These are phyloP conservation scores for Drosophila pachea DNA, from an alignment of 1,140 invertebrate genomes.

Conservation along the genomic window DNA sequence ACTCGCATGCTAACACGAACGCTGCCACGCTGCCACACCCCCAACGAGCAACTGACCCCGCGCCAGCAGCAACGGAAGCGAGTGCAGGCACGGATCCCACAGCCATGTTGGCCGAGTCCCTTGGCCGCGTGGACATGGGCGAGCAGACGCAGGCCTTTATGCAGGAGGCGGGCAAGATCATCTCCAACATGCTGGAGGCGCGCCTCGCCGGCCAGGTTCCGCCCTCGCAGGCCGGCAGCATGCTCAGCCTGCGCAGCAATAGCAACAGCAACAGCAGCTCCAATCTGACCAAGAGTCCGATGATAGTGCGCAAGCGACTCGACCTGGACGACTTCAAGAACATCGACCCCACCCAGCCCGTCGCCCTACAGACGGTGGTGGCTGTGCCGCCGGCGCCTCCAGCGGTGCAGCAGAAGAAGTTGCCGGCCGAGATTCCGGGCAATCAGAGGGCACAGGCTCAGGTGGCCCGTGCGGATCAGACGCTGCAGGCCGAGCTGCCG, in stretches of 20 bases:
- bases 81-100: too few relatives aligned
- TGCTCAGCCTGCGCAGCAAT: conserved; percentile 65
- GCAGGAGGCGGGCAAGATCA: conserved; percentile 74
- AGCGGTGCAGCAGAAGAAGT: background rate
- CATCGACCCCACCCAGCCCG: conserved; percentile 65
- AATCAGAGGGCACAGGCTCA: conserved; percentile 48
- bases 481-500: conserved; percentile 54
- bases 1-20: conserved; percentile 42
- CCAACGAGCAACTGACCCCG: conserved; percentile 42
- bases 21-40: conserved; percentile 46
- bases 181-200: conserved; percentile 73
- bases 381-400: conserved; percentile 34
- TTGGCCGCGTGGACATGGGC: conserved; percentile 69
- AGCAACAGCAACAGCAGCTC: conserved; percentile 51
- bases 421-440: conserved; percentile 10
- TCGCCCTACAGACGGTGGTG: conserved; percentile 59
- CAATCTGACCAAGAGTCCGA: conserved; percentile 69
- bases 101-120: conserved; percentile 63
- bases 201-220: conserved; percentile 49
- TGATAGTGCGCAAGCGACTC: conserved; percentile 68
- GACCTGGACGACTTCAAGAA: conserved; percentile 72
- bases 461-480: conserved; percentile 38
- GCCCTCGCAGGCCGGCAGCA: conserved; percentile 58
- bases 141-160: conserved; percentile 77
- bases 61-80: conserved; percentile 15